Conservation (phyloP, 2,113 vertebrate species). For the Noctilio leporinus region DNA sequence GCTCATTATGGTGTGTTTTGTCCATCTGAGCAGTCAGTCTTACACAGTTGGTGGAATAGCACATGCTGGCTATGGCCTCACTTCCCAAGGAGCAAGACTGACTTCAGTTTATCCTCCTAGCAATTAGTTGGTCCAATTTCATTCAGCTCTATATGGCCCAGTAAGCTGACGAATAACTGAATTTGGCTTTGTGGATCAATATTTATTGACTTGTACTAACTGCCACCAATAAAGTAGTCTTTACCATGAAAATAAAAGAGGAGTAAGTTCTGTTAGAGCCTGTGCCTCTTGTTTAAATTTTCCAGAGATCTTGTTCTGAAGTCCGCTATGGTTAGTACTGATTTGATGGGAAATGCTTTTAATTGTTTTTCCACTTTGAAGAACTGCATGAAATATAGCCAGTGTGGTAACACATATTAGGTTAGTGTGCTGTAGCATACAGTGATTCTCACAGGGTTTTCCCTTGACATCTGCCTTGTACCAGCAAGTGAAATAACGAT, state of each 20-base stretch:
- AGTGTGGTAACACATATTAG: constrained; percentile 94
- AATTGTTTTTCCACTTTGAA: constrained; percentile 88
- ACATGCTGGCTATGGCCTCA: constrained; percentile 78
- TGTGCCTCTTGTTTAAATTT: constrained; percentile 98
- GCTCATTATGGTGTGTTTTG: constrained; percentile 92
- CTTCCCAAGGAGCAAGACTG: constrained; percentile 85
- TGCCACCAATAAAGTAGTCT: constrained; percentile 85
- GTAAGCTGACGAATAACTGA: constrained; percentile 69
- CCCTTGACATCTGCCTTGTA: constrained; percentile 78
- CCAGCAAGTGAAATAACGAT: no score
- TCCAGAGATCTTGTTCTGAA: constrained; percentile 96
- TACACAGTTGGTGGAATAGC: constrained; percentile 83
- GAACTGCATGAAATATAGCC: constrained; percentile 92
- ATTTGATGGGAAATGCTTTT: constrained; percentile 93
- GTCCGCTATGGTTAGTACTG: constrained; percentile 92
- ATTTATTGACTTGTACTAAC: constrained; percentile 81
- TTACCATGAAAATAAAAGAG: constrained; percentile 71
- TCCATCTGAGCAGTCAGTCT: constrained; percentile 90
- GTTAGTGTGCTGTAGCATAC: constrained; percentile 93
- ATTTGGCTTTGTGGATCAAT: constrained; percentile 83
- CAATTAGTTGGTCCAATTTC: constrained; percentile 55
- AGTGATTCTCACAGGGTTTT: constrained; percentile 88
- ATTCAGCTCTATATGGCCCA: constrained; percentile 62
- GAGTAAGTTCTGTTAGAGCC: constrained; percentile 94
- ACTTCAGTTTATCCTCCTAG: constrained; percentile 56